Evolutionary conservation across 2,888 invertebrate genomes (phyloP), one percentile per base, ranked within the genome.

Genomic region (Andrena camellia): DNA sequence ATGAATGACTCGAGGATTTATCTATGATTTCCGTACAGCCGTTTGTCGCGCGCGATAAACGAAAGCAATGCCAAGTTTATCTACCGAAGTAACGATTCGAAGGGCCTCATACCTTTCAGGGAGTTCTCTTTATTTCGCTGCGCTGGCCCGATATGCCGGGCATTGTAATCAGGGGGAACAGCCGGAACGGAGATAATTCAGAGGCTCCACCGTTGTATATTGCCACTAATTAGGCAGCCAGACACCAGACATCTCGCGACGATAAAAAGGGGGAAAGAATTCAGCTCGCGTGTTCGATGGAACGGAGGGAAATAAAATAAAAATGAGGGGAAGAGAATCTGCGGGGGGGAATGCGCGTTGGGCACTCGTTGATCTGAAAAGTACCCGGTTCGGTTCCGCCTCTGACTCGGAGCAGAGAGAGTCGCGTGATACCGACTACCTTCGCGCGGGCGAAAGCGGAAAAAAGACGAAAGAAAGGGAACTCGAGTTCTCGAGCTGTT

Each of bases 401-500:
- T 31, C 74, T 52, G 70, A 52, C 29, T 82, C 59, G 70, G 31
- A 42, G 17, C 57, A 23, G 10, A 17, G 59, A 54, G 64, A 71
- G 74, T 86, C 75, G 83, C 87, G 66, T 73, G 86, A 86, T 85
- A 73, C 71, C 52, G 72, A 17, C 59, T 70, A 48, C 70, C 48
- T 42, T 82, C 78, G 63, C 57, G 20, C 26, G 57, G 33, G 48
- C 10, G 59, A 42, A 48, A 48, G 48, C 52, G 26, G 17, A 20
- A 50, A 33, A 26, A 8, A 7, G 57, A 35, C 17, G 48, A 75
- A 54, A 42, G 33, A 70, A 73, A 73, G 59, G 42, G 33, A 70
- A 73, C 69, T 35, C 67, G 63, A 70, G 66, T 78, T 78, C 78
- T 79, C 75, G 77, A 84, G 79, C 84, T 84, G 81, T 83, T 86